phyloP scores from a whole-genome alignment of 2,113 vertebrate species.

The Sebastes fasciatus region DNA sequence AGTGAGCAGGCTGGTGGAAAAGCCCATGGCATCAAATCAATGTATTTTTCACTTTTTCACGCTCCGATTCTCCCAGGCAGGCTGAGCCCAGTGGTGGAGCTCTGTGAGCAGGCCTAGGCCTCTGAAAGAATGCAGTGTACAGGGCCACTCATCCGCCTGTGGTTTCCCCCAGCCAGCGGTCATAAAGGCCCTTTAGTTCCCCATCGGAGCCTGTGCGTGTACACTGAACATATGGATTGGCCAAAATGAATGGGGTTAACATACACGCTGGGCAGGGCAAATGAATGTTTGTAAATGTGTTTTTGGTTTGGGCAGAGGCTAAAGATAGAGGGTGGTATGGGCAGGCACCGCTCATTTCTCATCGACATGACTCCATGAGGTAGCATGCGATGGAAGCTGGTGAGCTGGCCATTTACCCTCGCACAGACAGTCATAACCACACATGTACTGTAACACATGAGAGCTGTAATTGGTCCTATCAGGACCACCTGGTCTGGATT shows the following conservation, averaged over 20 bases:
- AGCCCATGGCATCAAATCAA: conserved; percentile 77
- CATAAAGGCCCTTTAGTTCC: conserved; percentile 84
- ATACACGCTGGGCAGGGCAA: conserved; percentile 75
- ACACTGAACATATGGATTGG: conserved; percentile 81
- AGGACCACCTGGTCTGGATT: conserved; percentile 32
- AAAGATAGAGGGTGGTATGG: conserved; percentile 80
- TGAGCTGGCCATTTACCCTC: conserved; percentile 42
- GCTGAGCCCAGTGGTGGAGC: conserved; percentile 75
- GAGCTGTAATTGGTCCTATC: background rate
- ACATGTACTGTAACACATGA: conserved; percentile 5
- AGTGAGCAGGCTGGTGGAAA: conserved; percentile 63
- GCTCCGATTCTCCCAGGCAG: conserved; percentile 76
- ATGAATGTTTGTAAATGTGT: conserved; percentile 82
- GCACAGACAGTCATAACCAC: background rate
- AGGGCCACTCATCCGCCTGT: conserved; percentile 80
- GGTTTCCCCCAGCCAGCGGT: conserved; percentile 77
- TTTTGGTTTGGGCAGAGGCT: conserved; percentile 80
- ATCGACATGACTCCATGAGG: conserved; percentile 58
- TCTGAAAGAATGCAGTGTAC: conserved; percentile 85
- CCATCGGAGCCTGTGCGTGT: conserved; percentile 66
- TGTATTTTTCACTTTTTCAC: conserved; percentile 77
- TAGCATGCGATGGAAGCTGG: conserved; percentile 53
- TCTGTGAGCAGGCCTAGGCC: conserved; percentile 67
- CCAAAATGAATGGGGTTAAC: conserved; percentile 83
- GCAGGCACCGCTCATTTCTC: conserved; percentile 71